Evolutionary conservation across 2,888 invertebrate genomes (phyloP).

Genomic region (Chloroclysta siterata): DNA sequence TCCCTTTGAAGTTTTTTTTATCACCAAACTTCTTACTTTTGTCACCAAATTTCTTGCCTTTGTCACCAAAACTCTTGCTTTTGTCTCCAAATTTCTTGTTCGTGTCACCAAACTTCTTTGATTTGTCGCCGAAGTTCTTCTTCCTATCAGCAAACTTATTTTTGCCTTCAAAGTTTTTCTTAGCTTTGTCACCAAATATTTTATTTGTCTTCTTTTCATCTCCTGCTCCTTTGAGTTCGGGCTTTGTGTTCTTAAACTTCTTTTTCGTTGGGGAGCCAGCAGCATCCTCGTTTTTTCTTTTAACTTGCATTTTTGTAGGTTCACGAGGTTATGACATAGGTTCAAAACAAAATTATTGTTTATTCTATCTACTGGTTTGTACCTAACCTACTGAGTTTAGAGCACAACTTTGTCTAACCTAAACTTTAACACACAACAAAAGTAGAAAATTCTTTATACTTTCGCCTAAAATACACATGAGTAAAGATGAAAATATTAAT

Average conservation of each 20-base stretch:
- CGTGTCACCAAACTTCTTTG: conserved; percentile 18
- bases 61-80: conserved; percentile 25
- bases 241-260: conserved; percentile 55
- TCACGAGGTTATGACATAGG: conserved; percentile 18
- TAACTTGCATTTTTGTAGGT: conserved; percentile 62
- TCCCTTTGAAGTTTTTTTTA: conserved; percentile 39
- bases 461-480: background rate
- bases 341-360: background rate
- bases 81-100: conserved; percentile 33
- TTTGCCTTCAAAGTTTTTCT: conserved; percentile 35
- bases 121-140: conserved; percentile 34
- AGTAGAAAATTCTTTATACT: too few species aligned
- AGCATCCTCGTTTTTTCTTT: conserved; percentile 64
- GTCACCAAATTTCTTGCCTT: conserved; percentile 31
- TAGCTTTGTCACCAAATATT: conserved; percentile 18
- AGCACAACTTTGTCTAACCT: background rate
- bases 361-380: background rate
- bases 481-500: too few species aligned
- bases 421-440: too few species aligned
- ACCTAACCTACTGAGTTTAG: background rate
- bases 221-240: conserved; percentile 20
- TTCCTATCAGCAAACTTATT: conserved; percentile 16
- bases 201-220: conserved; percentile 36
- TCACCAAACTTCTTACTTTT: conserved; percentile 31
- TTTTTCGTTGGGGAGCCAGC: conserved; percentile 60